phyloP scores from a whole-genome alignment of 2,888 invertebrate genomes.

The Rhogogaster chlorosoma region DNA sequence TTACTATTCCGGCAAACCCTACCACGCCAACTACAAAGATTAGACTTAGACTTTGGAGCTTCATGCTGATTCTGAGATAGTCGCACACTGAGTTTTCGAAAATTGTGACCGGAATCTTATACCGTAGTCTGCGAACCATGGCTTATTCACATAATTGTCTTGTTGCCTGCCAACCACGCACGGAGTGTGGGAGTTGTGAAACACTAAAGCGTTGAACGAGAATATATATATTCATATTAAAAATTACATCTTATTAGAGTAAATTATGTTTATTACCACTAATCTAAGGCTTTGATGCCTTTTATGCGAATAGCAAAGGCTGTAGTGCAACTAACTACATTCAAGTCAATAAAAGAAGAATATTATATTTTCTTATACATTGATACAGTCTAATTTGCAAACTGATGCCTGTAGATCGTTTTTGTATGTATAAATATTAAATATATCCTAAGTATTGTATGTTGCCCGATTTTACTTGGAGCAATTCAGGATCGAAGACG shows the following conservation, averaged over 20 bases:
- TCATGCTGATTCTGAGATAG: conserved; percentile 29
- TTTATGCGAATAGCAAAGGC: background rate
- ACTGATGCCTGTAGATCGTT: background rate
- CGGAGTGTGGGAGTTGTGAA: background rate
- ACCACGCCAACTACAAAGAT: background rate
- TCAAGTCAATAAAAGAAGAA: too few relatives aligned
- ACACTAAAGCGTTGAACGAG: background rate
- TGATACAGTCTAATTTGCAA: background rate
- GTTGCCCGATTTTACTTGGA: background rate
- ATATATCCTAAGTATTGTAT: background rate
- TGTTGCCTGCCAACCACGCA: background rate
- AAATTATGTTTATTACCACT: background rate
- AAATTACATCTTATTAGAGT: background rate
- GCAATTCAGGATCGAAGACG: background rate
- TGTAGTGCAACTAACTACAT: background rate
- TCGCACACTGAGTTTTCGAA: background rate
- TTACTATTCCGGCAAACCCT: background rate
- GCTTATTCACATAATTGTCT: background rate
- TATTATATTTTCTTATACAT: too few relatives aligned
- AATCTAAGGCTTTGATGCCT: background rate
- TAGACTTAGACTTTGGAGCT: conserved; percentile 7
- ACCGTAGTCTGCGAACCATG: background rate
- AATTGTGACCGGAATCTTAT: conserved; percentile 16
- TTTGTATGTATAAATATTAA: too few relatives aligned
- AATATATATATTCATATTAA: background rate